Conservation (phyloP, 2,113 vertebrate species). For the Eclectus roratus region DNA sequence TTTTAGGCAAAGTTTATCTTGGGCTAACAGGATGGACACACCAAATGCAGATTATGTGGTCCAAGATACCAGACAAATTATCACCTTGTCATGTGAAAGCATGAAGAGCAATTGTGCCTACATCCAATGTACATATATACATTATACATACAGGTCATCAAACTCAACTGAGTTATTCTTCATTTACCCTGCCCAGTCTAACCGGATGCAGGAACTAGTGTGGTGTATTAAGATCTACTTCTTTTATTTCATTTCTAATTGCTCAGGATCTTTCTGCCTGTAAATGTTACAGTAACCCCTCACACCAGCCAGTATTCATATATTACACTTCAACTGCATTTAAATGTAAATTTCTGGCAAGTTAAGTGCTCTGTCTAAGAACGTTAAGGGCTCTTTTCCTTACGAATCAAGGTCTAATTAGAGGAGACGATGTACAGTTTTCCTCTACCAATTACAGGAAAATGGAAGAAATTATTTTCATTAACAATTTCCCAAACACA, state of each 20-base stretch:
- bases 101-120: neutral
- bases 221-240: conserved; percentile 48
- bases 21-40: neutral
- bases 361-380: conserved; percentile 75
- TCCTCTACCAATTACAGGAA: conserved; percentile 70
- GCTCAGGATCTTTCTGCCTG: conserved; percentile 57
- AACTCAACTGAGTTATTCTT: neutral
- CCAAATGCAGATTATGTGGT: neutral
- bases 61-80: neutral
- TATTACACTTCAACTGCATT: conserved; percentile 79
- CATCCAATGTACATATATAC: neutral
- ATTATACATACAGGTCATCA: neutral
- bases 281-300: conserved; percentile 69
- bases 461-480: conserved; percentile 72
- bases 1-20: neutral
- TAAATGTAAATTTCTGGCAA: conserved; percentile 83
- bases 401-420: conserved; percentile 77
- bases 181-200: neutral
- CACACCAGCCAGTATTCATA: conserved; percentile 69
- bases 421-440: conserved; percentile 65
- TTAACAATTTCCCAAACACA: conserved; percentile 55
- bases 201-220: neutral
- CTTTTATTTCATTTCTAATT: conserved; percentile 65
- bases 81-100: neutral
- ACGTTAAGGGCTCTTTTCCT: conserved; percentile 72